These are phyloP conservation scores for Paragorgia papillata DNA, from an alignment of 92 coral and sea anemone species.

Conservation along the genomic window DNA sequence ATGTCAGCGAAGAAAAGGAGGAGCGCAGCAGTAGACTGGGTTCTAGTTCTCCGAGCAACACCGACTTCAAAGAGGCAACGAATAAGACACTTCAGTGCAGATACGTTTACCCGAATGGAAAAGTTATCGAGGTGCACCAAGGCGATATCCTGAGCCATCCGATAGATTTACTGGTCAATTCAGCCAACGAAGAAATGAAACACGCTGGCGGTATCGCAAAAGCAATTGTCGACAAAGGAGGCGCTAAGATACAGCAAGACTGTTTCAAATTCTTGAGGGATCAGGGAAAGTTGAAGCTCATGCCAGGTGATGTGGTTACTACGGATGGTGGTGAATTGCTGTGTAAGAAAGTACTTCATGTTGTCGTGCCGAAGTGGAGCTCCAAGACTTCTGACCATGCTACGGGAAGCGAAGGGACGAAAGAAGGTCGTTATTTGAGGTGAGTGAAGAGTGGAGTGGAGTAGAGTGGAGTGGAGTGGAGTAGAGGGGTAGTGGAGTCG, in stretches of 20 bases:
- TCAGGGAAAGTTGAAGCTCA: constrained; percentile 19
- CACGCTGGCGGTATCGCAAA: constrained; percentile 77
- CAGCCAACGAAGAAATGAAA: constrained; percentile 59
- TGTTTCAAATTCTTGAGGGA: constrained; percentile 20
- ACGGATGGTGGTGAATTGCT: constrained; percentile 64
- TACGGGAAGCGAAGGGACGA: constrained; percentile 9
- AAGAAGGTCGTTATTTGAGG: constrained; percentile 11
- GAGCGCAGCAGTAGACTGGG: not conserved
- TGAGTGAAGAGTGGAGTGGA: too few relatives aligned
- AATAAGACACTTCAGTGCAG: constrained; percentile 15
- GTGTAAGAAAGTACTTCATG: constrained; percentile 55
- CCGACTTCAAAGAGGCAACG: not conserved
- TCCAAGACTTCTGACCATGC: not conserved
- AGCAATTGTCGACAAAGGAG: constrained; percentile 85
- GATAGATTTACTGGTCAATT: constrained; percentile 78
- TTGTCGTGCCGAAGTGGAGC: constrained; percentile 20
- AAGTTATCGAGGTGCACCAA: constrained; percentile 58
- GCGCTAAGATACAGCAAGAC: constrained; percentile 58
- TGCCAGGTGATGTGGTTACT: constrained; percentile 57
- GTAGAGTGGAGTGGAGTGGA: too few relatives aligned
- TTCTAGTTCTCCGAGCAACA: not conserved
- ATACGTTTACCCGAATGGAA: constrained; percentile 25
- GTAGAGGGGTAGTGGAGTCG: too few relatives aligned
- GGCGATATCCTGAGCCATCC: constrained; percentile 74
- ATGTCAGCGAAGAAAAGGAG: constrained; percentile 4